A percentile compares a stretch with the other conserved stretches of the same genome.
These are phyloP conservation scores for Ptychobarbus kaznakovi DNA, from an alignment of 2,797 vertebrate genomes.

Conservation along the genomic window DNA sequence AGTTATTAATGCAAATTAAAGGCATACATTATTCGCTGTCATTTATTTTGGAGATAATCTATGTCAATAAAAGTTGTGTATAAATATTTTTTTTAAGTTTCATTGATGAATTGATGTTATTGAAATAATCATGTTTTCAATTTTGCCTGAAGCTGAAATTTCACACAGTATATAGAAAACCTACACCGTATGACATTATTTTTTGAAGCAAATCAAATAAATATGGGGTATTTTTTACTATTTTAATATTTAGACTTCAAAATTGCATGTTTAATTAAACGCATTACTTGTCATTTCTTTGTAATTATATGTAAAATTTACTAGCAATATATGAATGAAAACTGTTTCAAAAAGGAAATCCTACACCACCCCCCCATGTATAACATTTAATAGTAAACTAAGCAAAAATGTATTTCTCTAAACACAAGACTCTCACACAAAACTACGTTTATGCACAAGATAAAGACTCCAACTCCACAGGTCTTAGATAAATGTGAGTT, in stretches of 20 bases:
- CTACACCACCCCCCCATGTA: background rate
- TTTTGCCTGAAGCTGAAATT: background rate
- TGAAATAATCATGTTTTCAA: background rate
- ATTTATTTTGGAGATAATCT: background rate
- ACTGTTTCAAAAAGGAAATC: background rate
- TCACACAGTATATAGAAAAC: background rate
- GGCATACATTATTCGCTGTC: background rate
- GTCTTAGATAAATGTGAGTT: background rate
- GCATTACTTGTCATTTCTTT: background rate
- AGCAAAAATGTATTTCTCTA: background rate
- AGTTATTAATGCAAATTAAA: constrained; percentile 4
- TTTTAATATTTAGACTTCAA: background rate
- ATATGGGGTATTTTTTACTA: background rate
- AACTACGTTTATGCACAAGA: background rate
- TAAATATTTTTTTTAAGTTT: background rate
- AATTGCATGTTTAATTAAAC: background rate
- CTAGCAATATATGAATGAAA: background rate
- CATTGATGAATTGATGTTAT: background rate
- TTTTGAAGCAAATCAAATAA: background rate
- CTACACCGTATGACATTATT: background rate
- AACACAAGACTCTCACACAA: background rate
- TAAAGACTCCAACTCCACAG: background rate
- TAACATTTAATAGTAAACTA: background rate
- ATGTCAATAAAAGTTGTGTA: too few relatives aligned
- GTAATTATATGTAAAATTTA: background rate